Conservation (phyloP, 2,797 vertebrate genomes). For the Echiichthys vipera region DNA sequence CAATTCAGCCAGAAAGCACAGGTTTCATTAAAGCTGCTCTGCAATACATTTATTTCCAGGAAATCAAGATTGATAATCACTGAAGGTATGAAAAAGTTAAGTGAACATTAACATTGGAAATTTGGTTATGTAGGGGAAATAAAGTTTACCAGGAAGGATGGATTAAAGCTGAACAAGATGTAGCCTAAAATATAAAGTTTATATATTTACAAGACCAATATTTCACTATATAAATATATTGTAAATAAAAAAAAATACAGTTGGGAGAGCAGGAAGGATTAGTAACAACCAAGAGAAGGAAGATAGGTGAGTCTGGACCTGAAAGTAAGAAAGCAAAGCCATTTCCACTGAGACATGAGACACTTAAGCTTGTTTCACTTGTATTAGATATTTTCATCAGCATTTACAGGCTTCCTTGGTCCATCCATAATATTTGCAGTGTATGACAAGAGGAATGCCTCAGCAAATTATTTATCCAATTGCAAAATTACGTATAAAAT, state of each 20-base stretch:
- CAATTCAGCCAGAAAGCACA: conserved; percentile 1
- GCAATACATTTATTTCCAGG: neutral
- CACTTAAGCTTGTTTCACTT: neutral
- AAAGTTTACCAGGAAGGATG: neutral
- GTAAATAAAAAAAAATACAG: neutral
- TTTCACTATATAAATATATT: neutral
- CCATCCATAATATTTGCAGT: neutral
- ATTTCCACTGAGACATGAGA: conserved; percentile 9
- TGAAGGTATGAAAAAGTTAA: neutral
- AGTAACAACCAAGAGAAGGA: neutral
- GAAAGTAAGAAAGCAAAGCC: neutral
- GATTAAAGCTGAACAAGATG: neutral
- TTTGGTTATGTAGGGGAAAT: neutral
- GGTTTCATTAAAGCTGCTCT: neutral
- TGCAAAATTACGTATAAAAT: neutral
- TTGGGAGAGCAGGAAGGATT: neutral
- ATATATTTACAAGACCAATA: neutral
- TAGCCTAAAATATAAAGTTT: neutral
- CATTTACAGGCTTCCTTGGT: neutral
- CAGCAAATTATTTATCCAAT: neutral
- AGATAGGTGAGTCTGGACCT: neutral
- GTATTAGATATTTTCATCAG: neutral
- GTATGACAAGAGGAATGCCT: neutral
- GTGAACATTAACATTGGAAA: neutral
- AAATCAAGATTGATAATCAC: neutral